A percentile compares a stretch with the other conserved stretches of the same genome.
Conservation (phyloP, 2,888 invertebrate species). For the Campoletis raptor region DNA sequence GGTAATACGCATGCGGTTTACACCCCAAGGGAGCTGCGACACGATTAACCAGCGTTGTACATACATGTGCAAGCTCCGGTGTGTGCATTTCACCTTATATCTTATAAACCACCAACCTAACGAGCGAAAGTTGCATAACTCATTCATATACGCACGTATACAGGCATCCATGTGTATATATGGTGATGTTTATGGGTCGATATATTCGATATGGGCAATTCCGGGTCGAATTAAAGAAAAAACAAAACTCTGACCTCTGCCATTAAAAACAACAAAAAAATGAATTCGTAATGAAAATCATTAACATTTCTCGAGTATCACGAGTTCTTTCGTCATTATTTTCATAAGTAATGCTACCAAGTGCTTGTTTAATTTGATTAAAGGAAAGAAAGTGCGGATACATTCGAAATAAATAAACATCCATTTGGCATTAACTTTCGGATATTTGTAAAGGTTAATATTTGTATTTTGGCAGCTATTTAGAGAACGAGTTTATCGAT, state of each 20-base stretch:
- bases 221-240: background rate
- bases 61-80: constrained; percentile 22
- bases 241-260: background rate
- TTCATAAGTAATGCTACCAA: background rate
- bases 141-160: constrained; percentile 34
- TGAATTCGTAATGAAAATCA: background rate
- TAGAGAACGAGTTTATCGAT: background rate
- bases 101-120: constrained; percentile 47
- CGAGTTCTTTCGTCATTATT: background rate
- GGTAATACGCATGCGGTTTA: constrained; percentile 39
- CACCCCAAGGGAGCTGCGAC: constrained; percentile 56
- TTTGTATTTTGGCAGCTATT: background rate
- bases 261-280: background rate
- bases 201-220: constrained; percentile 6
- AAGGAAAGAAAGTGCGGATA: background rate
- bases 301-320: background rate
- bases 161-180: background rate
- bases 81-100: constrained; percentile 28
- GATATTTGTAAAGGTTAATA: background rate
- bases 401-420: background rate
- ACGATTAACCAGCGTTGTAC: constrained; percentile 52
- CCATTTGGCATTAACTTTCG: background rate
- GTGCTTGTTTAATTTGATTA: background rate
- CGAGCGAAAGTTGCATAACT: constrained; percentile 61
- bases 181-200: background rate